A percentile compares a stretch with the other conserved stretches of the same genome.
Evolutionary conservation across 2,113 vertebrate species (phyloP).

Genomic region (Gracilinanus agilis): DNA sequence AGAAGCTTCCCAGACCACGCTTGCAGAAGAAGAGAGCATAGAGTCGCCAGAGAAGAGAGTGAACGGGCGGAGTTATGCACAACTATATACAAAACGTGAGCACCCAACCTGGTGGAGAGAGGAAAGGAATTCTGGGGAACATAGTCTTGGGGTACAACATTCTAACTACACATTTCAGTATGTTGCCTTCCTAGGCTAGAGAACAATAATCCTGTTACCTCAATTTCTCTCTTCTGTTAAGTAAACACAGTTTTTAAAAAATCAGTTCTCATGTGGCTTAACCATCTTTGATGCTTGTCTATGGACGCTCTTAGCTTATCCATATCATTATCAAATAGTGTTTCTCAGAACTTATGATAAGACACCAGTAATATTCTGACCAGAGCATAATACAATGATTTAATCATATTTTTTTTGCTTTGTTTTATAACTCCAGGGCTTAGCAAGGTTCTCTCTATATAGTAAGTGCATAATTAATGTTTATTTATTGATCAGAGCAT

Average conservation of each 20-base stretch:
- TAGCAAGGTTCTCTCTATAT: not conserved
- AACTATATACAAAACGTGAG: too few relatives aligned
- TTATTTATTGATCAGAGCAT: not conserved
- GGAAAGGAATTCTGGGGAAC: too few relatives aligned
- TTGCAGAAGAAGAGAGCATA: too few relatives aligned
- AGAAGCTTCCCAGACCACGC: too few relatives aligned
- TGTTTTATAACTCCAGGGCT: not conserved
- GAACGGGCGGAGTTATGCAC: too few relatives aligned
- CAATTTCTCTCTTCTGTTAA: not conserved
- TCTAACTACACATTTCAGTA: too few relatives aligned
- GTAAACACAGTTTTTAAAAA: not conserved
- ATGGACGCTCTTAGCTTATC: not conserved
- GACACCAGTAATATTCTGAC: not conserved
- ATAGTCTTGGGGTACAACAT: too few relatives aligned
- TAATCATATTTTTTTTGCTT: not conserved
- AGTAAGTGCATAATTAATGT: not conserved
- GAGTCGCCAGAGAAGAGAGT: too few relatives aligned
- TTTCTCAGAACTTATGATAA: not conserved
- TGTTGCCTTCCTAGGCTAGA: too few relatives aligned
- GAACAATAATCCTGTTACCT: not conserved
- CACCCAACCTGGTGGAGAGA: too few relatives aligned
- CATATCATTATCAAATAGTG: not conserved
- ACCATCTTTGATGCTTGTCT: not conserved
- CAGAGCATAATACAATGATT: not conserved
- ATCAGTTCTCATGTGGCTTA: not conserved